Evolutionary conservation across 2,888 invertebrate species (phyloP).

Genomic region (Acrobeloides nanus): DNA sequence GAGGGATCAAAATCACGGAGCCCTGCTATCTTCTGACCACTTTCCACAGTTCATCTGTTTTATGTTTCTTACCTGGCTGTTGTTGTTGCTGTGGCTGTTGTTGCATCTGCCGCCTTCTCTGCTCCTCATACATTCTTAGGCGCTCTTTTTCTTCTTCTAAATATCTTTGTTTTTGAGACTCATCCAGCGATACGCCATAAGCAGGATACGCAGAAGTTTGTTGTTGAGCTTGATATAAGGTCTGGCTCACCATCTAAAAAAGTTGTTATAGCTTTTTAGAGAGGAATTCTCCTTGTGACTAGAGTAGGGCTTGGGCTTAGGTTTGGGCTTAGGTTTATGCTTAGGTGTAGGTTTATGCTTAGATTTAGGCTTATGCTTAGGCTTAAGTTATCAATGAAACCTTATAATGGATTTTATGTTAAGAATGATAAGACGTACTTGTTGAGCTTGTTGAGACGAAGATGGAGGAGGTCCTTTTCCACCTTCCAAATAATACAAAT

Average conservation of each 20-base stretch:
- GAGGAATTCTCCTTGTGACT: too few relatives aligned
- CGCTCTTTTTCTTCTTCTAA: conserved; percentile 92
- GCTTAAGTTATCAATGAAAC: too few relatives aligned
- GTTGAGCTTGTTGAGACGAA: conserved; percentile 20
- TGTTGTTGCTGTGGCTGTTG: conserved; percentile 10
- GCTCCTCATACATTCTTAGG: conserved; percentile 59
- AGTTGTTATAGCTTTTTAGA: not conserved
- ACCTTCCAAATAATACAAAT: conserved; percentile 84
- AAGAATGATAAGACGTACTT: not conserved
- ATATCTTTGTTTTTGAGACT: conserved; percentile 74
- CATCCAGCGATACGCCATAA: conserved; percentile 63
- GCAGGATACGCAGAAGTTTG: conserved; percentile 5
- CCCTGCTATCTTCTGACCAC: too few relatives aligned
- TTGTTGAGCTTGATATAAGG: conserved; percentile 16
- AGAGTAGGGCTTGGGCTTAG: too few relatives aligned
- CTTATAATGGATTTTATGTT: too few relatives aligned
- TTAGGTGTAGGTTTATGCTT: too few relatives aligned
- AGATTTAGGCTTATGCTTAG: too few relatives aligned
- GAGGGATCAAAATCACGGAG: too few relatives aligned
- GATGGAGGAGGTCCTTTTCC: conserved; percentile 38
- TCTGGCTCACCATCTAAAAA: conserved; percentile 22
- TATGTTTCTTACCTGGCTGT: conserved; percentile 9
- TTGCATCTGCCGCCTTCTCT: conserved; percentile 28
- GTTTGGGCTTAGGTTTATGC: too few relatives aligned
- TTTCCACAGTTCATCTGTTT: too few relatives aligned